Evolutionary conservation across 2,888 invertebrate genomes (phyloP).

Genomic region (Pristionchus entomophagus): DNA sequence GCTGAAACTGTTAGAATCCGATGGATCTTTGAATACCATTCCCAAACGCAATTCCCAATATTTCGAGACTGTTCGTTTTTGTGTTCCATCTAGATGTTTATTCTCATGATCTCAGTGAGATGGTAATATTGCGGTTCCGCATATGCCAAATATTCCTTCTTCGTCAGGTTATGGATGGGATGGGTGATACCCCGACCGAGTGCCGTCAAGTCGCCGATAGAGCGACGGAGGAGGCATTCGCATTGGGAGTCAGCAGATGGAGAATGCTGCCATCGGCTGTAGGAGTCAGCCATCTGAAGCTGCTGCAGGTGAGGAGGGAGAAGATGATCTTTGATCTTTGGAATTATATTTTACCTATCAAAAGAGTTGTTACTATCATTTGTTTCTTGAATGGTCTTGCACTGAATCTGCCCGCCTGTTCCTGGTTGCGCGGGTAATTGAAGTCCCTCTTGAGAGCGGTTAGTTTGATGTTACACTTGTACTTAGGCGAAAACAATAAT

Average conservation of each 20-base stretch:
- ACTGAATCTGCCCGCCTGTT: no score
- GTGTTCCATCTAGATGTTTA: no score
- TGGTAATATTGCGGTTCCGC: background rate
- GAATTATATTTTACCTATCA: no score
- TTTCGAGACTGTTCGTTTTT: no score
- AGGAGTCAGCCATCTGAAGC: constrained; percentile 36
- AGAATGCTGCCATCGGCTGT: constrained; percentile 3
- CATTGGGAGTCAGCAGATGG: constrained; percentile 6
- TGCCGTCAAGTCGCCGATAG: constrained; percentile 1
- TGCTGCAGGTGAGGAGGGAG: constrained; percentile 36
- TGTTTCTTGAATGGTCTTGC: no score
- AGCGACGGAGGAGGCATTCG: constrained; percentile 21
- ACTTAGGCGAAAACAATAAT: no score
- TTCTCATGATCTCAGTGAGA: background rate
- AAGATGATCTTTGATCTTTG: background rate
- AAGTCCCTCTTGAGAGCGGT: background rate
- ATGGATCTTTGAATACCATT: no score
- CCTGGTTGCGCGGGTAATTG: no score
- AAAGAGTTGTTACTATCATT: no score
- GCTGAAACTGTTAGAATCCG: no score
- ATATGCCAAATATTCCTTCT: background rate
- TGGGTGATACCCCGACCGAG: constrained; percentile 23
- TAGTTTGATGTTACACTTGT: background rate
- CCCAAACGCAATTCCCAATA: no score
- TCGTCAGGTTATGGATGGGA: constrained; percentile 10